Conservation (phyloP, 2,888 invertebrate genomes). For the Meta bourneti region DNA sequence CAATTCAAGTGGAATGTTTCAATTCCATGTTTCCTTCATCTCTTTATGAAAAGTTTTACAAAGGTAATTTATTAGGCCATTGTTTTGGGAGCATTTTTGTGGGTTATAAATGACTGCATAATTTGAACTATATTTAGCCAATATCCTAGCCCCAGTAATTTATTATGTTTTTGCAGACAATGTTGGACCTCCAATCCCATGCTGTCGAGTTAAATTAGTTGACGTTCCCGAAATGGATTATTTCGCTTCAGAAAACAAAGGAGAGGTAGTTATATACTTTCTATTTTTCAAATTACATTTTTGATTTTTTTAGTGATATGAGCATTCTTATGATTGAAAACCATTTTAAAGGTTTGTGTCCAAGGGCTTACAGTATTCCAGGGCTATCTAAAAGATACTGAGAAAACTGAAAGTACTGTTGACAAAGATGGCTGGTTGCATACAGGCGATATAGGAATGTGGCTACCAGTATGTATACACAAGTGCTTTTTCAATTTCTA, state of each 20-base stretch:
- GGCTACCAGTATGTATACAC: constrained; percentile 88
- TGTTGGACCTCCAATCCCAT: constrained; percentile 97
- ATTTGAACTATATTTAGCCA: too few species aligned
- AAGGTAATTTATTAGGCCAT: too few species aligned
- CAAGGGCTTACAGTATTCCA: constrained; percentile 96
- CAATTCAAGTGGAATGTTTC: too few species aligned
- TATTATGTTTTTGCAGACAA: constrained; percentile 83
- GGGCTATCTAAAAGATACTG: constrained; percentile 90
- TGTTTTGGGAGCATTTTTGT: too few species aligned
- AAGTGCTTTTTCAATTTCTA: constrained; percentile 77
- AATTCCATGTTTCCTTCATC: too few species aligned
- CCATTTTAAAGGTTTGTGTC: constrained; percentile 86
- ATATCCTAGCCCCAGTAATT: too few species aligned
- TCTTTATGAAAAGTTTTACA: too few species aligned
- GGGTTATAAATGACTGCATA: too few species aligned
- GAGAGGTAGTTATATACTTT: constrained; percentile 82
- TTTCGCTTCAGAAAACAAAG: constrained; percentile 89
- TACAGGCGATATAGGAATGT: constrained; percentile 97
- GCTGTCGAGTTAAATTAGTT: constrained; percentile 95
- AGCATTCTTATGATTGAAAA: background rate
- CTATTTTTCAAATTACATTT: background rate
- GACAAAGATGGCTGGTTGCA: constrained; percentile 97
- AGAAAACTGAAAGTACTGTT: constrained; percentile 93
- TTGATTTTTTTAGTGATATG: background rate
- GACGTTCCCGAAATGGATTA: constrained; percentile 99